phyloP scores from a whole-genome alignment of 2,113 vertebrate species.

The Lycaon pictus region DNA sequence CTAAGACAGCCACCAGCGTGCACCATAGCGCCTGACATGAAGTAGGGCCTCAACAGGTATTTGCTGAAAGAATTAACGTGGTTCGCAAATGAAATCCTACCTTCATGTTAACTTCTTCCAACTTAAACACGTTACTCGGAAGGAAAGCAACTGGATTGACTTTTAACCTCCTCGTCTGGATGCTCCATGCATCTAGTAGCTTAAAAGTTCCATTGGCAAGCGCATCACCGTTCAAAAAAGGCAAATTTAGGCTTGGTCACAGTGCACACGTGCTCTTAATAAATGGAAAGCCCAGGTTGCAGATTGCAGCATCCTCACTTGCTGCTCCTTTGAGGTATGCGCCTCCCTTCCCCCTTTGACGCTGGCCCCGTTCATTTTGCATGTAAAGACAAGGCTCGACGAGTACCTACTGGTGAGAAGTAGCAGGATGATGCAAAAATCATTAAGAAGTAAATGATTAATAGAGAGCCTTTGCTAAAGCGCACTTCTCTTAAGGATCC shows the following conservation, averaged over 20 bases:
- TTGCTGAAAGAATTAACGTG: neutral
- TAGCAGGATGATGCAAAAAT: neutral
- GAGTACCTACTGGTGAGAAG: neutral
- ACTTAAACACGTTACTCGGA: neutral
- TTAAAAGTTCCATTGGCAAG: neutral
- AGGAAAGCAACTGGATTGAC: neutral
- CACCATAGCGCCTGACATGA: neutral
- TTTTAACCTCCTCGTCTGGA: neutral
- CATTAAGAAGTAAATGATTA: constrained; percentile 10
- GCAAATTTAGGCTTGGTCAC: neutral
- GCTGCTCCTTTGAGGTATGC: neutral
- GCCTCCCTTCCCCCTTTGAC: neutral
- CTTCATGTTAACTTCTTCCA: neutral
- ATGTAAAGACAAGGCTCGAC: constrained; percentile 12
- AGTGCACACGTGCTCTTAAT: neutral
- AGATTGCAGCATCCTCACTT: neutral
- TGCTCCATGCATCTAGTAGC: neutral
- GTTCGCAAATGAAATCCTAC: neutral
- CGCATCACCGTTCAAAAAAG: neutral
- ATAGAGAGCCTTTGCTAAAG: neutral
- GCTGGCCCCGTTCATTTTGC: neutral
- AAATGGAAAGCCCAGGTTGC: neutral
- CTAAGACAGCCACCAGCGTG: neutral
- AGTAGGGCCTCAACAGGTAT: neutral
- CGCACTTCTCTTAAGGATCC: neutral